Evolutionary conservation across 1,140 invertebrate genomes (phyloP).

Genomic region (Pseudomyrmex pallidus): DNA sequence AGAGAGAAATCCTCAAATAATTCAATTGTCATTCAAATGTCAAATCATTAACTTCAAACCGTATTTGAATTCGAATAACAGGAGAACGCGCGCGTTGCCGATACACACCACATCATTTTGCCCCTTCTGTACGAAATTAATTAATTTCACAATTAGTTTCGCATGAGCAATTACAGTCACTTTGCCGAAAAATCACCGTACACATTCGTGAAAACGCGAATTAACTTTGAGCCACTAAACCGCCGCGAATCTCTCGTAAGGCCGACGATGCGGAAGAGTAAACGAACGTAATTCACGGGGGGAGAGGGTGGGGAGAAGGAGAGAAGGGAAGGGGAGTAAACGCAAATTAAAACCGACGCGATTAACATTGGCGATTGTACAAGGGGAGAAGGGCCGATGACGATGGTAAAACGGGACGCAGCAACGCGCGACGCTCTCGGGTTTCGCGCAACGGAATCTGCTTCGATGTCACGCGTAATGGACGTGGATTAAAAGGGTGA

Average conservation of each 20-base stretch:
- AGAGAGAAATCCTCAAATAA: no score
- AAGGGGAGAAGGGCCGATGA: neutral
- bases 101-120: no score
- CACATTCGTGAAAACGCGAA: slow-evolving; percentile 1
- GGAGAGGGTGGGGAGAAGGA: no score
- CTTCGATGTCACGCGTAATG: slow-evolving; percentile 45
- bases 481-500: slow-evolving; percentile 57
- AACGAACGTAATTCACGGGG: neutral
- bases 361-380: slow-evolving; percentile 38
- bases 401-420: neutral
- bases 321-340: neutral
- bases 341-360: slow-evolving; percentile 38
- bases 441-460: slow-evolving; percentile 33
- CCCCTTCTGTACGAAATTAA: neutral
- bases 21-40: no score
- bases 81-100: no score
- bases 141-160: slow-evolving; percentile 35
- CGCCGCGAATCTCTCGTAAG: slow-evolving; percentile 7
- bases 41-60: no score
- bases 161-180: slow-evolving; percentile 17
- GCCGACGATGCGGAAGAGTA: neutral
- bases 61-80: no score
- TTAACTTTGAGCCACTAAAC: neutral
- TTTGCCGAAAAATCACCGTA: neutral
- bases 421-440: slow-evolving; percentile 28